Percentiles rank a stretch among this genome's conserved stretches.
phyloP scores from a whole-genome alignment of 2,888 invertebrate genomes.

The Catocala fraxini region DNA sequence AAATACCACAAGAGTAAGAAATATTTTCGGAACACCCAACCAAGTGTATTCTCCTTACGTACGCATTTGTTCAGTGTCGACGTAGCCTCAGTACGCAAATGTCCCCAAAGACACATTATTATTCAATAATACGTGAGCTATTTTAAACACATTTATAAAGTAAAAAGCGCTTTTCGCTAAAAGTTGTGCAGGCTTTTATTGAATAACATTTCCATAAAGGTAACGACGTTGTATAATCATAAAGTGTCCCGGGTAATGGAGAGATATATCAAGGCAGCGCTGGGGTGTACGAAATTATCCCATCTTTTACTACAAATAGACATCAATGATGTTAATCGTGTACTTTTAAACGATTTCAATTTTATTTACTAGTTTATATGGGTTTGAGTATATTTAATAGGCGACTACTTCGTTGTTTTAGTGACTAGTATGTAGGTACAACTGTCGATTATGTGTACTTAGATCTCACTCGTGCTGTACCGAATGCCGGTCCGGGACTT shows the following conservation, averaged over 20 bases:
- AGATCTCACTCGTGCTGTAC: no score
- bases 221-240: slow-evolving; percentile 29
- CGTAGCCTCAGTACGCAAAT: no score
- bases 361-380: slow-evolving; percentile 2
- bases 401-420: no score
- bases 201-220: slow-evolving; percentile 45
- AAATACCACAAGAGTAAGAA: no score
- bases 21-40: no score
- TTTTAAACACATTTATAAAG: background rate
- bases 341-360: slow-evolving; percentile 9
- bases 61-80: no score
- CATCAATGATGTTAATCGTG: slow-evolving; percentile 7
- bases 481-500: no score
- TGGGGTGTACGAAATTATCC: slow-evolving; percentile 37
- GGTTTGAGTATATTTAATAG: no score
- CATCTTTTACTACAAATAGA: slow-evolving; percentile 32
- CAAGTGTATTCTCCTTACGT: no score
- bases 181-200: slow-evolving; percentile 14
- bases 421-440: no score
- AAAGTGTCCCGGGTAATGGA: slow-evolving; percentile 36
- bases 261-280: slow-evolving; percentile 31
- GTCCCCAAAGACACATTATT: no score
- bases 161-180: slow-evolving; percentile 12
- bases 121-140: background rate
- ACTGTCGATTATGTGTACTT: no score